phyloP scores from a whole-genome alignment of 2,797 vertebrate genomes.

The Telmatherina bonti region DNA sequence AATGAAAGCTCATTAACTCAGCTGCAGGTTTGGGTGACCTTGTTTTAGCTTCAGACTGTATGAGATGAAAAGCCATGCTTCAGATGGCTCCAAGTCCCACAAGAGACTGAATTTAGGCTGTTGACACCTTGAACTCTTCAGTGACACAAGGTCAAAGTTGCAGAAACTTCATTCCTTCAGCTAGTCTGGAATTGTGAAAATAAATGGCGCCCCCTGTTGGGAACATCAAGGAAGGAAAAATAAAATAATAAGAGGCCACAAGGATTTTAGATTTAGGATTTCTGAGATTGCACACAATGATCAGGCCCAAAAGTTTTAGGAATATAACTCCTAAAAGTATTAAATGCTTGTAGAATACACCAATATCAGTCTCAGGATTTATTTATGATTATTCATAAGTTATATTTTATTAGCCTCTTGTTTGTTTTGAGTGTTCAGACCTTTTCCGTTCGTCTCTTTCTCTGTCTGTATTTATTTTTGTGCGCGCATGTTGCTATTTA shows the following conservation, averaged over 20 bases:
- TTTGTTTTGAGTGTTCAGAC: not conserved
- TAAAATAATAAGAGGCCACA: not conserved
- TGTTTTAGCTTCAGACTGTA: constrained; percentile 13
- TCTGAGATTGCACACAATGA: not conserved
- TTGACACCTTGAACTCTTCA: constrained; percentile 12
- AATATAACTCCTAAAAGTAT: fast-evolving
- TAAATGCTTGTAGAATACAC: not conserved
- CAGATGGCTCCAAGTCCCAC: constrained; percentile 1
- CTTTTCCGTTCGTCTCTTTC: constrained; percentile 27
- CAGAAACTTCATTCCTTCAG: not conserved
- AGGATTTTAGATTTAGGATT: not conserved
- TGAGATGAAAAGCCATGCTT: not conserved
- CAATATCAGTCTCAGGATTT: not conserved
- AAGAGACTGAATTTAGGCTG: constrained; percentile 7
- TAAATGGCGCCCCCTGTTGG: constrained; percentile 75
- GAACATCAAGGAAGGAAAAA: constrained; percentile 5
- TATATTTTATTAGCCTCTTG: not conserved
- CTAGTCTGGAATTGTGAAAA: constrained; percentile 18
- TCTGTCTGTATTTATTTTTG: constrained; percentile 50
- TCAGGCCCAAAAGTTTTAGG: not conserved
- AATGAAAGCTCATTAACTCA: constrained; percentile 22
- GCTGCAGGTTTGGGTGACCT: constrained; percentile 17
- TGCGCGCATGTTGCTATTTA: constrained; percentile 56
- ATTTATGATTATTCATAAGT: not conserved
- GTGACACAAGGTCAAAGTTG: constrained; percentile 1